Percentiles rank a stretch among this genome's conserved stretches.
phyloP scores from a whole-genome alignment of 1,140 invertebrate species.

The Dreissena rostriformis region DNA sequence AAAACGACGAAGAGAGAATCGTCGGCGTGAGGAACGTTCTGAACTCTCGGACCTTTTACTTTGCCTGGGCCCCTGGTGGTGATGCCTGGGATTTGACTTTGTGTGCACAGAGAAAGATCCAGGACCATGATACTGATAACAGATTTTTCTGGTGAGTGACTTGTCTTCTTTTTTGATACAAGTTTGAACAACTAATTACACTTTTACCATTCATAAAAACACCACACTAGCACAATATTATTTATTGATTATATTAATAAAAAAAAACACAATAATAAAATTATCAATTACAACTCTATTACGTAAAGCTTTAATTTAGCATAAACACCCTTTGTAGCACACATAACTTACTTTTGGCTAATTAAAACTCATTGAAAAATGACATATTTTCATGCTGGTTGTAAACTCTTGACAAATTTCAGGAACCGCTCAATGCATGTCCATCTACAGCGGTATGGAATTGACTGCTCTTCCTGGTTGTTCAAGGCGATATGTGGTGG shows the following conservation, averaged over 20 bases:
- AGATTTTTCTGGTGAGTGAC: conserved; percentile 93
- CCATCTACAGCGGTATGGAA: conserved; percentile 93
- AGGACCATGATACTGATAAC: conserved; percentile 92
- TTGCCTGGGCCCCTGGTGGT: conserved; percentile 88
- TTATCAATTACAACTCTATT: too few relatives aligned
- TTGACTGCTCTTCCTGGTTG: conserved; percentile 94
- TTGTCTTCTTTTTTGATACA: neutral
- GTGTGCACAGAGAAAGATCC: conserved; percentile 93
- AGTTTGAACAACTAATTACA: too few relatives aligned
- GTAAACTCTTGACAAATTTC: conserved; percentile 16
- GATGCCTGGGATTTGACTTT: conserved; percentile 92
- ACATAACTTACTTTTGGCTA: too few relatives aligned
- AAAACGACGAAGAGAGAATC: conserved; percentile 90
- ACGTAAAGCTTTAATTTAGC: too few relatives aligned
- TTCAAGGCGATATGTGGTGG: conserved; percentile 97
- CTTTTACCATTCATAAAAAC: too few relatives aligned
- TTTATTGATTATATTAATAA: too few relatives aligned
- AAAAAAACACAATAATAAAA: too few relatives aligned
- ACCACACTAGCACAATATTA: too few relatives aligned
- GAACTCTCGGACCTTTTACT: conserved; percentile 98
- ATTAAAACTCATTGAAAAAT: too few relatives aligned
- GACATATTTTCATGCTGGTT: too few relatives aligned
- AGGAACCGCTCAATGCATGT: conserved; percentile 96
- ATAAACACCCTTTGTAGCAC: too few relatives aligned
- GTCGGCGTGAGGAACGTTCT: conserved; percentile 93